A percentile compares a stretch with the other conserved stretches of the same genome.
These are phyloP conservation scores for Pollenia griseotomentosa DNA, from an alignment of 2,888 invertebrate genomes.

Conservation along the genomic window DNA sequence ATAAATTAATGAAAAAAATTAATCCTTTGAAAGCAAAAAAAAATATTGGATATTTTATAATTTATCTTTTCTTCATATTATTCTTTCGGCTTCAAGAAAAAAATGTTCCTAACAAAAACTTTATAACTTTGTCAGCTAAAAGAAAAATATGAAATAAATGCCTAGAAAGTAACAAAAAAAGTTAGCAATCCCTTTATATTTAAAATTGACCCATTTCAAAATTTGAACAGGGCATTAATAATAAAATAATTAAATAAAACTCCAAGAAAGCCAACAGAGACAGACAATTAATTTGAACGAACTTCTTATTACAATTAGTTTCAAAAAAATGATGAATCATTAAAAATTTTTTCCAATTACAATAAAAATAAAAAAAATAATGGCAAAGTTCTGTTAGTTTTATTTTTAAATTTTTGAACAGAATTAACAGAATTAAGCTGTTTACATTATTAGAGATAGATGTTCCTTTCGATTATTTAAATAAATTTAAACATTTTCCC, in stretches of 20 bases:
- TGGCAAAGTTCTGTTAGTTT: constrained; percentile 25
- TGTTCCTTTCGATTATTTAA: constrained; percentile 28
- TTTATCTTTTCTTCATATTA: too few relatives aligned
- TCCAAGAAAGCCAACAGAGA: neutral
- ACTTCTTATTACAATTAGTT: constrained; percentile 65
- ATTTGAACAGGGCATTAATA: constrained; percentile 45
- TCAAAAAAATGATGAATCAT: constrained; percentile 60
- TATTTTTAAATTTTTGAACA: neutral
- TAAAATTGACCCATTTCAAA: constrained; percentile 69
- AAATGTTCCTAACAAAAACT: too few relatives aligned
- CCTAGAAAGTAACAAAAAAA: neutral
- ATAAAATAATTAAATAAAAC: constrained; percentile 64
- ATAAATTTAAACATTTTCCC: constrained; percentile 40
- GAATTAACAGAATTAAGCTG: constrained; percentile 35
- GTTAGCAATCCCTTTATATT: constrained; percentile 25
- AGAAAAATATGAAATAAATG: neutral
- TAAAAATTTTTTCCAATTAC: constrained; percentile 38
- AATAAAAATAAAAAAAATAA: constrained; percentile 38
- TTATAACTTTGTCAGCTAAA: constrained; percentile 7
- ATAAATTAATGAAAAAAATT: neutral
- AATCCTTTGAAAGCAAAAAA: too few relatives aligned
- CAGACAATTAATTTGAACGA: constrained; percentile 52
- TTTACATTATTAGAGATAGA: constrained; percentile 20
- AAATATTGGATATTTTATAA: too few relatives aligned
- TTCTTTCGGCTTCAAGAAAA: constrained; percentile 13